phyloP scores from a whole-genome alignment of 2,113 vertebrate genomes.

The Pteruthius melanotis region DNA sequence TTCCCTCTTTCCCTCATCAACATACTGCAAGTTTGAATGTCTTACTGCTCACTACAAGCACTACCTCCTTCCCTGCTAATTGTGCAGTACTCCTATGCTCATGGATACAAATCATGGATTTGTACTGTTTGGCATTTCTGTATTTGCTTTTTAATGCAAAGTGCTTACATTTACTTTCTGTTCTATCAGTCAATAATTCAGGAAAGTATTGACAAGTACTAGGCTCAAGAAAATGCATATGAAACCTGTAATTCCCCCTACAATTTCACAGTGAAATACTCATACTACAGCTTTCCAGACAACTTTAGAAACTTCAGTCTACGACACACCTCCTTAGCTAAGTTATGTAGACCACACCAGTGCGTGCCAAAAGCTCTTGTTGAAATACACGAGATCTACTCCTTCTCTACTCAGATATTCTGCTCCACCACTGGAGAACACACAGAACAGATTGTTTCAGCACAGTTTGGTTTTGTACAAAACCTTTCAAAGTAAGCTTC shows the following conservation, averaged over 20 bases:
- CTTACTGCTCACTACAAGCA: neutral
- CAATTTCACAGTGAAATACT: neutral
- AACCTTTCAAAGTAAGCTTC: neutral
- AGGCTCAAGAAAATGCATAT: neutral
- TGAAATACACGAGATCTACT: neutral
- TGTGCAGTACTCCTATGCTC: neutral
- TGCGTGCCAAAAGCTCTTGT: neutral
- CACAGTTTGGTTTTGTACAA: neutral
- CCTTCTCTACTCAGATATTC: no score
- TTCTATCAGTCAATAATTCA: neutral
- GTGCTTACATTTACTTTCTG: accelerated
- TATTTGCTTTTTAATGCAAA: neutral
- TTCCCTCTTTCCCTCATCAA: neutral
- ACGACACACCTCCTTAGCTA: neutral
- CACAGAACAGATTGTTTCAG: neutral
- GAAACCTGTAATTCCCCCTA: neutral
- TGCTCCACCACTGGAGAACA: neutral
- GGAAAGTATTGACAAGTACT: neutral
- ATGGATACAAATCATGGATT: neutral
- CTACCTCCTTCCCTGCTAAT: neutral
- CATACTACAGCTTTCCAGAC: neutral
- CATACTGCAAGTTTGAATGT: accelerated
- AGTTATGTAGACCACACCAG: neutral
- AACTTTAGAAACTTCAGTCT: neutral
- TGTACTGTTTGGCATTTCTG: neutral